Evolutionary conservation across 2,113 vertebrate genomes (phyloP).

Genomic region (Lepus timidus): DNA sequence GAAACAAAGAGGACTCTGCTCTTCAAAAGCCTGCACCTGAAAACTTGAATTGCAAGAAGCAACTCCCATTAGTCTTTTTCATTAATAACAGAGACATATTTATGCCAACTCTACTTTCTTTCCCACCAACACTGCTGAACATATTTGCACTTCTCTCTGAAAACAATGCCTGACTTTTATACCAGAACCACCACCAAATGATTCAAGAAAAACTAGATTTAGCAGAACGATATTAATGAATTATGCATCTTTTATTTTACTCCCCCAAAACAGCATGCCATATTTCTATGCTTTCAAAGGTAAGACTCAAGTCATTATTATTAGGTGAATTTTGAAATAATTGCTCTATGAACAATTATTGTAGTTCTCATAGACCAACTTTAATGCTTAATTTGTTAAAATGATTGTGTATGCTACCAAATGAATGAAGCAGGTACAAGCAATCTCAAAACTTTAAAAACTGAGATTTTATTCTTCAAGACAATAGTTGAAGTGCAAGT

Average conservation of each 20-base stretch:
- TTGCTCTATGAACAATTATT: slow-evolving; percentile 21
- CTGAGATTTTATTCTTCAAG: slow-evolving; percentile 27
- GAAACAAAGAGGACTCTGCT: neutral
- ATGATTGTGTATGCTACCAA: neutral
- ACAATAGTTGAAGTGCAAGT: slow-evolving; percentile 25
- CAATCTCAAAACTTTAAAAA: slow-evolving; percentile 6
- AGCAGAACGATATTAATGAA: slow-evolving; percentile 33
- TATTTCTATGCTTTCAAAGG: slow-evolving; percentile 44
- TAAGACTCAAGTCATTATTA: neutral
- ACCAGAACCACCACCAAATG: neutral
- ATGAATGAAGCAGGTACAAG: neutral
- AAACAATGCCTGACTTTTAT: neutral
- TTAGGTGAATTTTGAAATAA: slow-evolving; percentile 44
- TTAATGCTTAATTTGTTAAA: slow-evolving; percentile 42
- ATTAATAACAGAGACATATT: slow-evolving; percentile 1
- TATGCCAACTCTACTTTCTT: slow-evolving; percentile 1
- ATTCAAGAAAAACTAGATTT: neutral
- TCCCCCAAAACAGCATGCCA: slow-evolving; percentile 25
- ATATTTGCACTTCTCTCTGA: neutral
- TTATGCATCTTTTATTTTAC: slow-evolving; percentile 30
- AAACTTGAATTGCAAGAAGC: neutral
- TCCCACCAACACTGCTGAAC: neutral
- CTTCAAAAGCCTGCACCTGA: neutral
- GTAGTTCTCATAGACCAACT: neutral
- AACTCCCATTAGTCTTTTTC: neutral